phyloP scores from a whole-genome alignment of 2,888 invertebrate genomes.

The Heliconius hortense region DNA sequence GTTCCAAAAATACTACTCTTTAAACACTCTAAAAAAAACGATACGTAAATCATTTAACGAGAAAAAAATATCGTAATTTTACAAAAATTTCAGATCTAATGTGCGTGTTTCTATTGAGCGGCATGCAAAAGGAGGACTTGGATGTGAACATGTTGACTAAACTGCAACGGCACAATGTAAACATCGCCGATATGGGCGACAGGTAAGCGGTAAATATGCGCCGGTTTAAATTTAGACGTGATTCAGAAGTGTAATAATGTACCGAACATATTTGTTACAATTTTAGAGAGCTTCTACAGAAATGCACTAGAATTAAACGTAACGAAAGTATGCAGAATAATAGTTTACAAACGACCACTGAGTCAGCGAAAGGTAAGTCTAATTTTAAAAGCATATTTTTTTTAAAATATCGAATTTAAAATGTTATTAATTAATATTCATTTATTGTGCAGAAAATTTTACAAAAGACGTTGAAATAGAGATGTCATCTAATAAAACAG shows the following conservation, averaged over 20 bases:
- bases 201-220: slow-evolving; percentile 48
- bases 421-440: background rate
- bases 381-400: background rate
- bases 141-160: slow-evolving; percentile 62
- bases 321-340: slow-evolving; percentile 19
- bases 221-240: slow-evolving; percentile 4
- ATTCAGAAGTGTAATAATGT: slow-evolving; percentile 3
- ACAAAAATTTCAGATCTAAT: slow-evolving; percentile 66
- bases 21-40: slow-evolving; percentile 5
- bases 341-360: background rate
- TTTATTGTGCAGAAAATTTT: slow-evolving; percentile 1
- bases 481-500: background rate
- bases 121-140: slow-evolving; percentile 70
- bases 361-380: slow-evolving; percentile 3
- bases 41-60: background rate
- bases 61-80: slow-evolving; percentile 6
- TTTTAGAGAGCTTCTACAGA: slow-evolving; percentile 30
- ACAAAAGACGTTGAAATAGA: background rate
- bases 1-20: slow-evolving; percentile 52
- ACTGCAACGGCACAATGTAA: slow-evolving; percentile 64
- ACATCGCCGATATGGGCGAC: slow-evolving; percentile 64
- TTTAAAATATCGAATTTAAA: background rate
- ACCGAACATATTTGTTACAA: background rate
- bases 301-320: slow-evolving; percentile 21
- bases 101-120: slow-evolving; percentile 70